Evolutionary conservation across 2,888 invertebrate genomes (phyloP), one percentile per base, ranked within the genome.

Genomic region (Drosophila melanosoma): DNA sequence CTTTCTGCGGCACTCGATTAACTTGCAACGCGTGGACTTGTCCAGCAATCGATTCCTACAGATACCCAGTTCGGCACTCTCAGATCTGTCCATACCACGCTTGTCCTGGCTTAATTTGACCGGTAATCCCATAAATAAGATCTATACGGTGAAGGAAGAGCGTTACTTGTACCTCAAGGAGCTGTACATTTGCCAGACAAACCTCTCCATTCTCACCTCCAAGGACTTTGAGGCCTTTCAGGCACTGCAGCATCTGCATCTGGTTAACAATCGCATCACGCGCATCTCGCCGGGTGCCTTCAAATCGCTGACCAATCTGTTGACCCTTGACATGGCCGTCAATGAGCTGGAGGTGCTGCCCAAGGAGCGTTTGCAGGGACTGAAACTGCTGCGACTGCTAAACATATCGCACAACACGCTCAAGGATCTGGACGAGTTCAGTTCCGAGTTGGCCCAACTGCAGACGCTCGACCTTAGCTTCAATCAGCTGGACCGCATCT

Each of bases 181-280:
- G 92, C 94, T 97, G 63, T 95, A 97, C 91, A 96, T 97, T 79
- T 96, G 95, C 73, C 94, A 95, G 51, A 97, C 97, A 10, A 97
- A 97, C 91, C 94, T 97, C 59, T 96, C 96, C 26, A 96, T 97
- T 77, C 95, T 98, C 56, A 97, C 97, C 0, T 96, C 96, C 81
- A 96, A 96, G 91, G 97, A 97, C 90, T 97, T 98, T 88, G 96
- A 97, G 89, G 95, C 96, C 40, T 97, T 97, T 89, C 96, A 97
- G 26, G 95, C 96, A 0, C 93, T 97, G 40, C 95, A 96, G 90
- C 96, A 96, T 89, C 94, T 97, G 65, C 96, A 95, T 90, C 93
- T 97, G 82, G 94, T 95, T 45, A 95, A 95, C 82, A 97, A 97
- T 93, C 94, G 95, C 70, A 96, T 97, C 77, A 95, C 96, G 20